Percentiles rank a stretch among this genome's conserved stretches.
phyloP scores from a whole-genome alignment of 2,797 vertebrate genomes.

The Cryptoblepharus egeriae region DNA sequence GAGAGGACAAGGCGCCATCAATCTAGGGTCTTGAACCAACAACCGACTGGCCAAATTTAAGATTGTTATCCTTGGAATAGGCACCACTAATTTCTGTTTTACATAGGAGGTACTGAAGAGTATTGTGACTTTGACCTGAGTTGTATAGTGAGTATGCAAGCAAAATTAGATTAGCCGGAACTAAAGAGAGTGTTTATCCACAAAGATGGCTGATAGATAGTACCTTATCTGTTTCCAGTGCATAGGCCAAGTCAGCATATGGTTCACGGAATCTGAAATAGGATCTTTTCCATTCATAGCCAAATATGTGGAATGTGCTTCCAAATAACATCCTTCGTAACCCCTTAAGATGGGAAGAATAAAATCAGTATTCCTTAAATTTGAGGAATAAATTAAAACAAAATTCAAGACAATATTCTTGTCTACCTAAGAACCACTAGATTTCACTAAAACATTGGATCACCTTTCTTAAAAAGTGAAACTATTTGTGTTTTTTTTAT shows the following conservation, averaged over 20 bases:
- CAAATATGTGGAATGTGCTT: conserved; percentile 72
- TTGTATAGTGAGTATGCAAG: neutral
- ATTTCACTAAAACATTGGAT: neutral
- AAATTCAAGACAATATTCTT: neutral
- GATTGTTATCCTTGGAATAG: too few species aligned
- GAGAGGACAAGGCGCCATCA: too few species aligned
- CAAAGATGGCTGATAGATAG: conserved; percentile 16
- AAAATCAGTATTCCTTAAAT: neutral
- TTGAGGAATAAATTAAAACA: too few species aligned
- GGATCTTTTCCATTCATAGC: conserved; percentile 81
- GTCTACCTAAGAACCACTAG: neutral
- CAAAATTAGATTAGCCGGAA: neutral
- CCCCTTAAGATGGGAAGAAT: conserved; percentile 66
- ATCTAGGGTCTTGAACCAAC: too few species aligned
- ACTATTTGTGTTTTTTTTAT: too few species aligned
- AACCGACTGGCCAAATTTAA: too few species aligned
- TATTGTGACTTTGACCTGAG: neutral
- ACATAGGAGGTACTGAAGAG: neutral
- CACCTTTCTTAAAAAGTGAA: too few species aligned
- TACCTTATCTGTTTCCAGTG: conserved; percentile 82
- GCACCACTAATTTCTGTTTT: neutral
- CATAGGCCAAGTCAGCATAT: conserved; percentile 76
- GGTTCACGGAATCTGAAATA: conserved; percentile 81
- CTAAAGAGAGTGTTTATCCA: neutral
- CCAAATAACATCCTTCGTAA: conserved; percentile 84